Base-by-base conservation (phyloP, 2,797 vertebrate genomes). In the Sylvilagus floridanus region DNA sequence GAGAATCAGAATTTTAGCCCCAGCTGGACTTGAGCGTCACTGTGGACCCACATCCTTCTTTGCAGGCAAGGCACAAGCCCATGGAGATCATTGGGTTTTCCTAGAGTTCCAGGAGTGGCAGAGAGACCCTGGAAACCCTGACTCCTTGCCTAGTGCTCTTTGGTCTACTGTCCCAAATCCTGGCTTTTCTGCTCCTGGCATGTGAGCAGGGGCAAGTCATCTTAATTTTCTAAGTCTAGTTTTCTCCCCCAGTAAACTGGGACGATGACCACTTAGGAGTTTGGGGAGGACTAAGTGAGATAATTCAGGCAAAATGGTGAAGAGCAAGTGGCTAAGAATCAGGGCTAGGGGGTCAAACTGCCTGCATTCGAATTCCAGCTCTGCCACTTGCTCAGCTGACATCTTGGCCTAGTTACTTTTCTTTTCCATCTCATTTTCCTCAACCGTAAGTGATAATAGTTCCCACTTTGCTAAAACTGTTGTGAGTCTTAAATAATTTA, bases 1-100 rank as follows among this genome's bases (percentile, higher is more conserved):
- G 88, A 95, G 65, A 66, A 66, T 78, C 94, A 96, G 92, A 85
- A 66, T 92, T 87, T 96, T 94, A 89, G 90, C 79, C 71, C 62
- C 30, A 76, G 75, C 22, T 69, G 73, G n/a, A 68, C 30, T 69
- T 86, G 12, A 66, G 50, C 28, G 5, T 69, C 82, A 10, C 50
- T 21, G 42, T 54, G 42, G 32, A 62, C 17, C 0, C 2, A 65
- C 42, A 76, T 9, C 52, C 22, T 90, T 21, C 66, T 77, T 91
- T 77, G 47, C 62, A 81, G 88, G 84, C 52, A 69, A 63, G 76
- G 57, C 82, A 57, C 13, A 16, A 21, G 54, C 54, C 54, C 4
- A 12, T 6, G 19, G 82, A 93, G 42, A 65, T 86, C 10, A 4
- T 1, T 73, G 14, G 11, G 83, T 72, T 71, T 79, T 11, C 28